Percentiles rank a stretch among this genome's conserved stretches.
phyloP scores from a whole-genome alignment of 1,140 invertebrate species.

The Ephestia elutella region DNA sequence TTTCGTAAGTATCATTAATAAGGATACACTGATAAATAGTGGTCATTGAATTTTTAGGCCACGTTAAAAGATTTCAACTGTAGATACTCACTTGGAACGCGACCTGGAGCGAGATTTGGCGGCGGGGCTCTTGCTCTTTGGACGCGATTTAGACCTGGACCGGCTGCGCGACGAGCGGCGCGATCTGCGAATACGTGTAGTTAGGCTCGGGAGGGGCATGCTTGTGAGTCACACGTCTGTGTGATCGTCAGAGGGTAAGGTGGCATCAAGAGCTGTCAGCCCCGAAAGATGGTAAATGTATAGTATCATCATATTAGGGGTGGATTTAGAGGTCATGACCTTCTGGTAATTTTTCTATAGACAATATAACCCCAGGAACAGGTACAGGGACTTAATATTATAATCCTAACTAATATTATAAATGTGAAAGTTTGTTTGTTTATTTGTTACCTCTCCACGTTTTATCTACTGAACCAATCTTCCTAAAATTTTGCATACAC shows the following conservation, averaged over 20 bases:
- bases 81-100: constrained; percentile 66
- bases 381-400: too few species aligned
- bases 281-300: constrained; percentile 73
- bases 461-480: too few species aligned
- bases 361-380: too few species aligned
- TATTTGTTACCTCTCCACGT: too few species aligned
- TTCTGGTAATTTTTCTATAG: too few species aligned
- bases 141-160: constrained; percentile 81
- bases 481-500: too few species aligned
- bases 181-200: constrained; percentile 57
- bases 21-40: too few species aligned
- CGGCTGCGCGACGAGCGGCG: constrained; percentile 77
- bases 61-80: too few species aligned
- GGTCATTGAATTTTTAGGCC: too few species aligned
- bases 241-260: constrained; percentile 37
- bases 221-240: not conserved
- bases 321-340: not conserved
- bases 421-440: too few species aligned
- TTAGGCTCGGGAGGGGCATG: constrained; percentile 4
- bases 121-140: constrained; percentile 83
- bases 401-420: too few species aligned
- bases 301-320: constrained; percentile 56
- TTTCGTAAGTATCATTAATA: too few species aligned
- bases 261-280: constrained; percentile 69
- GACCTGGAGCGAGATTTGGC: constrained; percentile 81